Conservation (phyloP, 2,113 vertebrate species). For the Toxostoma redivivum region DNA sequence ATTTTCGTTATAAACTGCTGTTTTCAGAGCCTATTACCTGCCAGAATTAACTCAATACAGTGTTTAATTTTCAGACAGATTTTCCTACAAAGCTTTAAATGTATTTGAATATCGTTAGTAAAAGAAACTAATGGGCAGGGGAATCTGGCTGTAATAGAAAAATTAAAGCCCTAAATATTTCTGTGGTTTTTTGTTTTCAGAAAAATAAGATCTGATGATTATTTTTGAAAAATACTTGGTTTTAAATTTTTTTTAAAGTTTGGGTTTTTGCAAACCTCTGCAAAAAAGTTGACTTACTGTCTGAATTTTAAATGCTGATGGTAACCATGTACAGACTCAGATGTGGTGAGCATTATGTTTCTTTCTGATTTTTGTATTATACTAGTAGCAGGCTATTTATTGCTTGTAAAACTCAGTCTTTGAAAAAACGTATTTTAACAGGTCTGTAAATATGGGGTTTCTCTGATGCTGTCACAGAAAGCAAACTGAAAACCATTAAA, state of each 20-base stretch:
- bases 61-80: background rate
- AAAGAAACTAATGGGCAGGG: background rate
- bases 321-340: background rate
- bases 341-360: background rate
- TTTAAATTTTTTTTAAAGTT: background rate
- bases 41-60: background rate
- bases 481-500: background rate
- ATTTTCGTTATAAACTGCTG: constrained; percentile 25
- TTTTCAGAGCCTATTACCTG: constrained; percentile 29
- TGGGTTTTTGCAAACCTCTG: background rate
- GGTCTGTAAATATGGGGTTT: background rate
- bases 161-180: background rate
- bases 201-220: background rate
- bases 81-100: constrained; percentile 4
- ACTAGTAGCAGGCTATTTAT: background rate
- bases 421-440: background rate
- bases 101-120: background rate
- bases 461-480: background rate
- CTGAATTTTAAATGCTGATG: background rate
- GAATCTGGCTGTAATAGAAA: background rate
- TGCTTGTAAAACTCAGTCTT: background rate
- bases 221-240: background rate
- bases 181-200: background rate
- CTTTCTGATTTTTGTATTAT: background rate
- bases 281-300: background rate